These are phyloP conservation scores for Andrena bucephala DNA, from an alignment of 2,888 invertebrate species.

Conservation along the genomic window DNA sequence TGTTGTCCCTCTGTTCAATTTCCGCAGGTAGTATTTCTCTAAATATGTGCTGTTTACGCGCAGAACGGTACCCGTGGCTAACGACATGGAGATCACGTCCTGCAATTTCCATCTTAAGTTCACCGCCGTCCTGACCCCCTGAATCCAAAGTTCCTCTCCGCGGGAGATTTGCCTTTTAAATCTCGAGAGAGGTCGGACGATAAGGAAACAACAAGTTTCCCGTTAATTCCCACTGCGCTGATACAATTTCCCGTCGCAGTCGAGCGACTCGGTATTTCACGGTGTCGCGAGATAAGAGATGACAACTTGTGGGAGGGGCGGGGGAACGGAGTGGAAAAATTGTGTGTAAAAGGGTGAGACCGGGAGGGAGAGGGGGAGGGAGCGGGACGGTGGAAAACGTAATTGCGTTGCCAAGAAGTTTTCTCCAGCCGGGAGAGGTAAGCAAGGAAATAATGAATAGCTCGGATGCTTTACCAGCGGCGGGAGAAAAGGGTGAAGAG, in stretches of 20 bases:
- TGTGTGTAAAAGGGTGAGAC: conserved; percentile 52
- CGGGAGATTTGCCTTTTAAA: conserved; percentile 34
- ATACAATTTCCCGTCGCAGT: conserved; percentile 49
- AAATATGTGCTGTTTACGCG: background rate
- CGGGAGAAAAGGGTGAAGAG: conserved; percentile 32
- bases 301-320: conserved; percentile 16
- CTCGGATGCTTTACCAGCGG: conserved; percentile 66
- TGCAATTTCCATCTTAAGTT: background rate
- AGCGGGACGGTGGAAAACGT: conserved; percentile 77
- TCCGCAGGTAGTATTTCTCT: background rate
- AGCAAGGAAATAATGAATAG: conserved; percentile 85
- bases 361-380: conserved; percentile 48
- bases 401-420: conserved; percentile 85
- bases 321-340: conserved; percentile 54
- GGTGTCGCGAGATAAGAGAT: conserved; percentile 31
- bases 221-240: conserved; percentile 50
- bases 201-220: conserved; percentile 14
- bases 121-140: background rate
- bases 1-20: background rate
- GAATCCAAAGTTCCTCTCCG: background rate
- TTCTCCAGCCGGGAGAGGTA: conserved; percentile 81
- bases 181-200: background rate
- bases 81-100: background rate
- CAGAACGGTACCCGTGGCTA: background rate
- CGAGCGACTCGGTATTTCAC: conserved; percentile 34